These are phyloP conservation scores for Sylvicola cinctus DNA, from an alignment of 2,888 invertebrate species.

Conservation along the genomic window DNA sequence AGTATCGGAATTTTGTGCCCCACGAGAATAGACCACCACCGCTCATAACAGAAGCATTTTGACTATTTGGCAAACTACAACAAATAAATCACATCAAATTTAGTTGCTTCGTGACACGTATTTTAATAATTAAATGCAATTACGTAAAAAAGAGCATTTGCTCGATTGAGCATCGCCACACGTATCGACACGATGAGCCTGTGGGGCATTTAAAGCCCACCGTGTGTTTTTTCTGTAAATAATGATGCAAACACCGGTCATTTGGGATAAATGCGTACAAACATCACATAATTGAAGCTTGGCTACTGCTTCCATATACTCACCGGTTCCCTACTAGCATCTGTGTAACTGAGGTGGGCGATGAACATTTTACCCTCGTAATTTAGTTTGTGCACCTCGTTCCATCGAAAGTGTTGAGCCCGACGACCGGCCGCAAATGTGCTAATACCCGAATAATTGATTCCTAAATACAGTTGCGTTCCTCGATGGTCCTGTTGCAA, in stretches of 20 bases:
- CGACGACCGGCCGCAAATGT: conserved; percentile 86
- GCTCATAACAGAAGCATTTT: conserved; percentile 71
- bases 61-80: conserved; percentile 61
- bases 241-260: too few species aligned
- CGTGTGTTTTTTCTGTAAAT: conserved; percentile 71
- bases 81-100: too few species aligned
- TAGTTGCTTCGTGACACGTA: neutral
- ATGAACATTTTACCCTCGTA: conserved; percentile 97
- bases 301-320: too few species aligned
- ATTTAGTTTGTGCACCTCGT: conserved; percentile 86
- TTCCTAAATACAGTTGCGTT: conserved; percentile 78
- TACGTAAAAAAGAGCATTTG: conserved; percentile 97
- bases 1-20: conserved; percentile 87
- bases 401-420: conserved; percentile 91
- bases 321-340: conserved; percentile 41
- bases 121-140: conserved; percentile 26
- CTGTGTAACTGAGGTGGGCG: conserved; percentile 77
- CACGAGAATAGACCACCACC: conserved; percentile 84
- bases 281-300: too few species aligned
- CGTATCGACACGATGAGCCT: conserved; percentile 78
- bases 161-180: conserved; percentile 94
- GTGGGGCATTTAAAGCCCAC: conserved; percentile 92
- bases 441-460: conserved; percentile 86
- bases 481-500: conserved; percentile 93
- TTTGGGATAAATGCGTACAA: too few species aligned